Percentiles rank a stretch among this genome's conserved stretches.
Evolutionary conservation across 2,888 invertebrate genomes (phyloP).

Genomic region (Nymphalis c-album): DNA sequence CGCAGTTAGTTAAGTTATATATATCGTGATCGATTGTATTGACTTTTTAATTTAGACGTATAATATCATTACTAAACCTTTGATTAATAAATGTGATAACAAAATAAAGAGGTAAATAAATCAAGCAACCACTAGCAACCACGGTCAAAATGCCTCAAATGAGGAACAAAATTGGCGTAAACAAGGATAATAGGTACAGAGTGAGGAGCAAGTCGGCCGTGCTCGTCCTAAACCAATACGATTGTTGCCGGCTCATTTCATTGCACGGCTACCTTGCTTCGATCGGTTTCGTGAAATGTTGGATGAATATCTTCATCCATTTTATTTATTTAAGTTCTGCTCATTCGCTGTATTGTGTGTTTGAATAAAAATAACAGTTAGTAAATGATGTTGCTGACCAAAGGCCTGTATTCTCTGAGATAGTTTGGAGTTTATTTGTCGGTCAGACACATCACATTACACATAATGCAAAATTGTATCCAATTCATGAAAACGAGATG

Average conservation of each 20-base stretch:
- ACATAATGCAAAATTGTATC: too few species aligned
- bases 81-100: not conserved
- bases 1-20: not conserved
- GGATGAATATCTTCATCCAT: slow-evolving; percentile 20
- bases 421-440: too few species aligned
- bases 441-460: too few species aligned
- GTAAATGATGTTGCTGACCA: too few species aligned
- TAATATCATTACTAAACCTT: not conserved
- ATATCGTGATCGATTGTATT: not conserved
- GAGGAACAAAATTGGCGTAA: slow-evolving; percentile 33
- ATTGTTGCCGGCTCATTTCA: slow-evolving; percentile 30
- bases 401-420: too few species aligned
- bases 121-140: slow-evolving; percentile 15
- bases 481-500: too few species aligned
- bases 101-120: slow-evolving; percentile 11
- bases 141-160: slow-evolving; percentile 32
- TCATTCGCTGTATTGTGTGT: too few species aligned
- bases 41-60: not conserved
- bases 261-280: slow-evolving; percentile 23
- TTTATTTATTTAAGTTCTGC: not conserved
- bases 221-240: slow-evolving; percentile 38
- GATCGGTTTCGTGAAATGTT: not conserved
- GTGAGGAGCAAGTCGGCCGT: slow-evolving; percentile 1
- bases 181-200: slow-evolving; percentile 28
- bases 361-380: too few species aligned